Evolutionary conservation across 1,140 invertebrate genomes (phyloP), one percentile per base, ranked within the genome.

Genomic region (Chionoecetes opilio): DNA sequence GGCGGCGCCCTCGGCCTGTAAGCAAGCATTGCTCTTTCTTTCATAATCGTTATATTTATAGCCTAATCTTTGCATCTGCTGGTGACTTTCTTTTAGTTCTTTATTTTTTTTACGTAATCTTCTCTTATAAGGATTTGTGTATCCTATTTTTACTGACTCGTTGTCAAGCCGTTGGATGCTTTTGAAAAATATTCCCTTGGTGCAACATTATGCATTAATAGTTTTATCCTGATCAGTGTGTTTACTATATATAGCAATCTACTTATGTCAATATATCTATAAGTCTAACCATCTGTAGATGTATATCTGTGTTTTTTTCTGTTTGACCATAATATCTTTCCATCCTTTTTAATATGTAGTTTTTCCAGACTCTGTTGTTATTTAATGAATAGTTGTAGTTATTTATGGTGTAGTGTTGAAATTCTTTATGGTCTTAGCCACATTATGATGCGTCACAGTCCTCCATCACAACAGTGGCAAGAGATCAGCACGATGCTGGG

Each of bases 251-350:
- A 1, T 75, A 75, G 46, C 21, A 9, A 53, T 53, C 46, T 3
- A 91, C 11, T 29, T 63, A 31, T 0, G 31, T 3, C 11, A 21
- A 89, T 37, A 17, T 37, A 35, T 37, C 21, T 5, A 38, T 89
- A 89, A 35, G 1, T 34, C 31, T 90, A 46, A 9, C 46, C 53
- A 90, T 90, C 29, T 90, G 32, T 90, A 90, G 46, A 90, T 90
- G 34, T 90, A 90, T 90, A 41, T 53, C 2, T 53, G 34, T 46
- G 53, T 46, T 34, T 90, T 6, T 90, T 9, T 53, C 46, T 3
- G 46, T 11, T 17, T 53, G 46, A 0, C 46, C 21, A 53, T 53
- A 2, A 14, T 53, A 17, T 53, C 46, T 53, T 2, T 53, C 21
- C 46, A 17, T 53, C 2, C 21, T 0, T 53, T 53, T n/a, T n/a